Evolutionary conservation across 2,797 vertebrate genomes (phyloP).

Genomic region (Acipenser transmontanus): DNA sequence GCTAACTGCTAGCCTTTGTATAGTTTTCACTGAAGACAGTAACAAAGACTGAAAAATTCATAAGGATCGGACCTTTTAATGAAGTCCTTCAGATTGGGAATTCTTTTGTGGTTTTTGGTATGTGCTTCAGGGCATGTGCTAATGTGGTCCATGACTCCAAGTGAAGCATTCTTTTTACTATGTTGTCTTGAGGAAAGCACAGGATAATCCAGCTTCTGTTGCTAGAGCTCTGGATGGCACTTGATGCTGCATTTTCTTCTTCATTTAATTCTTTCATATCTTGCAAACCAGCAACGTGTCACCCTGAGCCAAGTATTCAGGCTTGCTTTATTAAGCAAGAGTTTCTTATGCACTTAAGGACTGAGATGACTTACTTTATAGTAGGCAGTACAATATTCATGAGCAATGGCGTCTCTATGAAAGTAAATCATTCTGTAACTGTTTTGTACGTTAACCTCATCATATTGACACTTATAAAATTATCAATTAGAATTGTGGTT

Average conservation of each 20-base stretch:
- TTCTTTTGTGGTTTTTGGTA: constrained; percentile 1
- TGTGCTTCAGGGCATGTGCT: not conserved
- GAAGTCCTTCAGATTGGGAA: not conserved
- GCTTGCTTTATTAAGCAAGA: not conserved
- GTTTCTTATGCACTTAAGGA: not conserved
- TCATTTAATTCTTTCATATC: not conserved
- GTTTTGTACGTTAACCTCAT: not conserved
- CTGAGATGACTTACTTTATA: not conserved
- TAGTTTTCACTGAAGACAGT: not conserved
- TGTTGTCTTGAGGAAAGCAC: constrained; percentile 20
- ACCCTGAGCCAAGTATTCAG: not conserved
- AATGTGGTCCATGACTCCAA: constrained; percentile 2
- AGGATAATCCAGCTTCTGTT: not conserved
- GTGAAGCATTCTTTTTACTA: constrained; percentile 10
- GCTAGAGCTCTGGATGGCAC: not conserved
- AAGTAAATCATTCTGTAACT: not conserved
- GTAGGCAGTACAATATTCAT: not conserved
- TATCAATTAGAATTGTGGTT: no score
- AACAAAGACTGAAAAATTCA: not conserved
- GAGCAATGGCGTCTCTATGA: not conserved
- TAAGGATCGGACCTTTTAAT: not conserved
- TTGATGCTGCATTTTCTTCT: not conserved
- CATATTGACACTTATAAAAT: not conserved
- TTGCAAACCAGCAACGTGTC: not conserved
- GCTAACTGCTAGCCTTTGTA: not conserved